A percentile compares a stretch with the other conserved stretches of the same genome.
phyloP scores from a whole-genome alignment of 2,888 invertebrate species.

The Ochropleura leucogaster region DNA sequence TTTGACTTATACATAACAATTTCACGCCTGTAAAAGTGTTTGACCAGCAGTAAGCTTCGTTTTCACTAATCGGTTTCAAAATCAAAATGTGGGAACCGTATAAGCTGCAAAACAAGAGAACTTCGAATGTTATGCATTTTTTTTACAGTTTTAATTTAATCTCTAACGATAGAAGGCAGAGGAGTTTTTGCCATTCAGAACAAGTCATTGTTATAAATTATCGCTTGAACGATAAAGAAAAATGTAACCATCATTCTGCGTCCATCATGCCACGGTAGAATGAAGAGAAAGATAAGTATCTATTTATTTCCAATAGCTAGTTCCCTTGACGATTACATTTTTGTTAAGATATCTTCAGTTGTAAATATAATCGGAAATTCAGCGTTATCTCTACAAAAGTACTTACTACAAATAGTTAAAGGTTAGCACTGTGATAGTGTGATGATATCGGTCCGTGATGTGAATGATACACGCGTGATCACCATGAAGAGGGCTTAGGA shows the following conservation, averaged over 20 bases:
- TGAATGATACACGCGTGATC: constrained; percentile 46
- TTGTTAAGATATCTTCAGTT: constrained; percentile 21
- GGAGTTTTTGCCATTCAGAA: neutral
- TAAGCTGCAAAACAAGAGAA: neutral
- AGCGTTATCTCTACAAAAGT: constrained; percentile 36
- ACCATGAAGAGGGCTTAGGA: constrained; percentile 4
- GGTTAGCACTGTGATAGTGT: constrained; percentile 37
- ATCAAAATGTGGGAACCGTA: neutral
- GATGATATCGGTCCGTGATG: constrained; percentile 30
- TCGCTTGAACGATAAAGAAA: neutral
- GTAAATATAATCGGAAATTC: constrained; percentile 35
- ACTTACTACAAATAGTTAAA: constrained; percentile 29
- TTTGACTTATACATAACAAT: no score
- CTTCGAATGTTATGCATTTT: neutral
- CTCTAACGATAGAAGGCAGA: neutral
- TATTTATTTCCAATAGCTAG: constrained; percentile 23
- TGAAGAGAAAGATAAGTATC: neutral
- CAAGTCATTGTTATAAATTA: neutral
- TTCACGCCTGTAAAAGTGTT: no score
- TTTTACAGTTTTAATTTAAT: neutral
- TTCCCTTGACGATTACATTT: constrained; percentile 23
- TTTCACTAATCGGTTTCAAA: no score
- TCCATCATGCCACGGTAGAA: neutral
- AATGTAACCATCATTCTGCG: neutral
- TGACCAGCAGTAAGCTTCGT: no score